A percentile compares a stretch with the other conserved stretches of the same genome.
Evolutionary conservation across 30 jellyfish, hydroid and myxozoan genomes (phyloP).

Genomic region (Hydractinia echinata): DNA sequence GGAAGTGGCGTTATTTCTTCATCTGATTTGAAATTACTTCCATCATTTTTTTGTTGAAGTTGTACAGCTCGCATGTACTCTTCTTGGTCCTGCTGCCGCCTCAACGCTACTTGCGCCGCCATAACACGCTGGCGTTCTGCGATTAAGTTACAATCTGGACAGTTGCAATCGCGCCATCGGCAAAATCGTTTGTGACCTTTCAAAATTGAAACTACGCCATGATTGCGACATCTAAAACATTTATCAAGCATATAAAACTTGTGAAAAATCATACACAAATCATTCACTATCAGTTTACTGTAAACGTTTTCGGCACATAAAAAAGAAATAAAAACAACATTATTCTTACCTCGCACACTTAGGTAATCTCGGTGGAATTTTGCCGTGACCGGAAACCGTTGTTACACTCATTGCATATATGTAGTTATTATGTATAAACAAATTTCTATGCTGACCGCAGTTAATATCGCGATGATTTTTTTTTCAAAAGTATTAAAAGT

Average conservation of each 20-base stretch:
- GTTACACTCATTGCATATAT: not conserved
- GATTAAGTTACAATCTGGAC: conserved; percentile 96
- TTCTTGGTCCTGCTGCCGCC: conserved; percentile 99
- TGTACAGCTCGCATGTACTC: conserved; percentile 90
- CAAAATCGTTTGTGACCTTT: conserved; percentile 98
- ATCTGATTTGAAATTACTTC: not conserved
- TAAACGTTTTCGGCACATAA: no score
- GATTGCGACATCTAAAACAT: conserved; percentile 79
- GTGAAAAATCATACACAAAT: no score
- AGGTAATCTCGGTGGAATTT: conserved; percentile 97
- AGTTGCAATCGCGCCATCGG: conserved; percentile 96
- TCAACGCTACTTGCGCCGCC: conserved; percentile 99
- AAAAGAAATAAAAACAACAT: no score
- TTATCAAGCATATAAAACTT: not conserved
- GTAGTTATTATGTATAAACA: no score
- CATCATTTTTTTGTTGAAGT: conserved; percentile 61
- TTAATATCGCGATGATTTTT: no score
- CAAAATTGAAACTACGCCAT: conserved; percentile 94
- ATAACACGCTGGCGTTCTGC: conserved; percentile 99
- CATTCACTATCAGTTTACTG: no score
- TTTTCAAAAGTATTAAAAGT: no score
- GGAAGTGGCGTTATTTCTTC: not conserved
- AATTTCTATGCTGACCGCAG: no score
- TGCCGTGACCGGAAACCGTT: conserved; percentile 57
- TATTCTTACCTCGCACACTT: conserved; percentile 66